These are phyloP conservation scores for Drosophila kohkoa DNA, from an alignment of 1,140 invertebrate species.

Conservation along the genomic window DNA sequence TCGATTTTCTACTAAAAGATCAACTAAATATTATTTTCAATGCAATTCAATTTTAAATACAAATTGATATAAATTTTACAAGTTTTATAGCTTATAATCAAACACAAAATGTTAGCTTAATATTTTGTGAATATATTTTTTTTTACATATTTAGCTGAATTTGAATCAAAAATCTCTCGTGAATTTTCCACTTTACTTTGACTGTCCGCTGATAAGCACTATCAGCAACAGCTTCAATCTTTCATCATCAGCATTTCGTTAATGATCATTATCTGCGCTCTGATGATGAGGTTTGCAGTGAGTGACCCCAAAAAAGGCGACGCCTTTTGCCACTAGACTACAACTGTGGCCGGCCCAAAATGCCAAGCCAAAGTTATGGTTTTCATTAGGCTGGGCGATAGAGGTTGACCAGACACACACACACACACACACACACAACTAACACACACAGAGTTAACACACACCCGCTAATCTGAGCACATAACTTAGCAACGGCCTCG, in stretches of 20 bases:
- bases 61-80: no score
- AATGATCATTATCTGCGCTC: not conserved
- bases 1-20: no score
- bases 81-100: no score
- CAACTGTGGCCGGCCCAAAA: conserved; percentile 44
- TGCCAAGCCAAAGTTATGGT: conserved; percentile 74
- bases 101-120: no score
- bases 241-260: not conserved
- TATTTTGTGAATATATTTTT: not conserved
- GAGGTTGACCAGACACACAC: conserved; percentile 41
- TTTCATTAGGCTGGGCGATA: conserved; percentile 72
- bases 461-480: conserved; percentile 79
- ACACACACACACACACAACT: conserved; percentile 26
- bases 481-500: conserved; percentile 62
- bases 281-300: conserved; percentile 1
- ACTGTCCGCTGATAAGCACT: not conserved
- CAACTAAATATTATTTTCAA: no score
- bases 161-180: not conserved
- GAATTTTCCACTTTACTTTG: not conserved
- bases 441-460: conserved; percentile 63
- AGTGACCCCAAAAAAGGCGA: conserved; percentile 55
- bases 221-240: not conserved
- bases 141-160: not conserved
- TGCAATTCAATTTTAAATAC: no score
- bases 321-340: conserved; percentile 10